These are phyloP conservation scores for Aleiodes testaceus DNA, from an alignment of 2,888 invertebrate genomes.

Conservation along the genomic window DNA sequence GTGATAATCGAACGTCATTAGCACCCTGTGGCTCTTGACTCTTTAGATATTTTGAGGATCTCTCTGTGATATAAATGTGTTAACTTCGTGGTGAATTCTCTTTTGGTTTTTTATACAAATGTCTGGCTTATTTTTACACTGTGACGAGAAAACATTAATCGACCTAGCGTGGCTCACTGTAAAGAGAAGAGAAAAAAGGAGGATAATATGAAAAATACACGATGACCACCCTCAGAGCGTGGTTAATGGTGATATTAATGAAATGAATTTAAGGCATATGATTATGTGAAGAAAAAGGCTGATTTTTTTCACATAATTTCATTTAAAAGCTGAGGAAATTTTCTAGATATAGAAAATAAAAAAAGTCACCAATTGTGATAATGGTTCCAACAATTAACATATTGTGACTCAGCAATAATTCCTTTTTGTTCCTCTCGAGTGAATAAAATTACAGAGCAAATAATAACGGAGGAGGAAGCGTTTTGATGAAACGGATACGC, in stretches of 20 bases:
- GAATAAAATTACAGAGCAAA: conserved; percentile 2
- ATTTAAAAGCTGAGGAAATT: no score
- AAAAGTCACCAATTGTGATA: neutral
- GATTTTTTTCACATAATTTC: no score
- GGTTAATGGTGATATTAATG: conserved; percentile 57
- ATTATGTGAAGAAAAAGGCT: neutral
- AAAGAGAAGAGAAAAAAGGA: neutral
- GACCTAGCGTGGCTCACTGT: conserved; percentile 18
- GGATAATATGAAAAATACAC: conserved; percentile 4
- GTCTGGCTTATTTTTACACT: conserved; percentile 47
- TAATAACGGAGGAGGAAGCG: conserved; percentile 32
- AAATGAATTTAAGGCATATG: neutral
- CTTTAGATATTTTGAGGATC: conserved; percentile 26
- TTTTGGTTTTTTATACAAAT: conserved; percentile 32
- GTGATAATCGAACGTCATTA: conserved; percentile 63
- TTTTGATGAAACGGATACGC: conserved; percentile 56
- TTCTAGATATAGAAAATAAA: no score
- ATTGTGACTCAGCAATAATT: no score
- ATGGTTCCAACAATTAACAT: neutral
- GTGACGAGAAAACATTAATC: conserved; percentile 58
- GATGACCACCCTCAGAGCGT: conserved; percentile 63
- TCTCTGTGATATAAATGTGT: conserved; percentile 35
- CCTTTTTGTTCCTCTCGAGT: neutral
- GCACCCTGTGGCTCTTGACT: conserved; percentile 53
- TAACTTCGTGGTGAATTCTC: conserved; percentile 19